A percentile compares a stretch with the other conserved stretches of the same genome.
phyloP scores from a whole-genome alignment of 2,113 vertebrate genomes.

The Colius striatus region DNA sequence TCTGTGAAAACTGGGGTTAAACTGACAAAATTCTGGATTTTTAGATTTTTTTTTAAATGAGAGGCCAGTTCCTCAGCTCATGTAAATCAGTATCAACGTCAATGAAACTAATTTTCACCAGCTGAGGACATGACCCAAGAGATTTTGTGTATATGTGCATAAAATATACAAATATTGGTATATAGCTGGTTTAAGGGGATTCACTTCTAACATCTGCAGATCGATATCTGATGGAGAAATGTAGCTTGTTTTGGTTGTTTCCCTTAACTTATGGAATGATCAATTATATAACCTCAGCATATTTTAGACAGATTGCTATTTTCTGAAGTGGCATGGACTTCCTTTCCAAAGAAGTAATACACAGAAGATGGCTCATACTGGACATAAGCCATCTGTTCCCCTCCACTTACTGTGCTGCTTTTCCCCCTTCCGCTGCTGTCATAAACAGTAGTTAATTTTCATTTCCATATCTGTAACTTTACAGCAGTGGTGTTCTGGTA shows the following conservation, averaged over 20 bases:
- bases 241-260: neutral
- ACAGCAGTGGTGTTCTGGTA: conserved; percentile 9
- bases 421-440: neutral
- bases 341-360: neutral
- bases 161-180: neutral
- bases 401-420: neutral
- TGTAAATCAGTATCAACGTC: conserved; percentile 14
- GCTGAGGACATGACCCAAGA: conserved; percentile 30
- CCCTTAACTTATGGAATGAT: neutral
- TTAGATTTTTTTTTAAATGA: neutral
- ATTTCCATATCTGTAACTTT: conserved; percentile 3
- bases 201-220: neutral
- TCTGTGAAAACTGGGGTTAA: neutral
- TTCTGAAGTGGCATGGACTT: neutral
- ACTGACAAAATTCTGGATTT: neutral
- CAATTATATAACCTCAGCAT: neutral
- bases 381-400: conserved; percentile 32
- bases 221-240: neutral
- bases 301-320: neutral
- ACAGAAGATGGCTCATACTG: neutral
- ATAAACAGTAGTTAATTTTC: conserved; percentile 55
- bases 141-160: neutral
- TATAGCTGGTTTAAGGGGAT: neutral
- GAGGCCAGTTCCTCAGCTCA: neutral
- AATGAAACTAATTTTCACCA: conserved; percentile 13